Evolutionary conservation across 1,140 invertebrate genomes (phyloP).

Genomic region (Brachionus calyciflorus): DNA sequence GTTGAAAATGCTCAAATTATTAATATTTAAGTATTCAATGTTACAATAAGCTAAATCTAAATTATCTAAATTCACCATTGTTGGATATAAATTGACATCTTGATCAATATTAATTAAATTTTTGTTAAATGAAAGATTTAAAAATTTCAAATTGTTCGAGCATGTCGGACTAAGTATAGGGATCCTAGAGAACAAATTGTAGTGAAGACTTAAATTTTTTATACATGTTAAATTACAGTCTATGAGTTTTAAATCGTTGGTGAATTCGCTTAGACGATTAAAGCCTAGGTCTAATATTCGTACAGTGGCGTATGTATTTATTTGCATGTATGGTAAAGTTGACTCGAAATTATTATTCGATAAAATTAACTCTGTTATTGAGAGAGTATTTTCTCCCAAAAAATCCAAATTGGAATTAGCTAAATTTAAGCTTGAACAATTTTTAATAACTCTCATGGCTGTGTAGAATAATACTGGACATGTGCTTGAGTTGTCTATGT

Average conservation of each 20-base stretch:
- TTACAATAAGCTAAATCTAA: slow-evolving; percentile 23
- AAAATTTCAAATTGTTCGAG: not conserved
- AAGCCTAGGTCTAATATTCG: slow-evolving; percentile 16
- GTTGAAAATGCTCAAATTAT: not conserved
- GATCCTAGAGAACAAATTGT: slow-evolving; percentile 13
- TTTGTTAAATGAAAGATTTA: not conserved
- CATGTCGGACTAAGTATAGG: slow-evolving; percentile 9
- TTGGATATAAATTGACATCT: not conserved
- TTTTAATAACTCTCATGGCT: not conserved
- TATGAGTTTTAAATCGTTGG: not conserved
- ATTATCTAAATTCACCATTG: not conserved
- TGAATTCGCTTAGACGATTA: not conserved
- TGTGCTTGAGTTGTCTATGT: not conserved
- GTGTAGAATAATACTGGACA: not conserved
- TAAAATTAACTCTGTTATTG: slow-evolving; percentile 4
- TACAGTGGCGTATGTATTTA: slow-evolving; percentile 22
- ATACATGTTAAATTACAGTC: slow-evolving; percentile 21
- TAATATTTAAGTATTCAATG: slow-evolving; percentile 29
- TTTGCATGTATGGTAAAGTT: slow-evolving; percentile 9
- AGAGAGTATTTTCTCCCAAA: not conserved
- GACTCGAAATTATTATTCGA: not conserved
- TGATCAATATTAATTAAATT: not conserved
- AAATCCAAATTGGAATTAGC: not conserved
- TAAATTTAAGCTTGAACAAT: slow-evolving; percentile 31
- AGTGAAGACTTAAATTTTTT: slow-evolving; percentile 5